Evolutionary conservation across 2,888 invertebrate genomes (phyloP), one percentile per base, ranked within the genome.

Genomic region (Miltochrista miniata): DNA sequence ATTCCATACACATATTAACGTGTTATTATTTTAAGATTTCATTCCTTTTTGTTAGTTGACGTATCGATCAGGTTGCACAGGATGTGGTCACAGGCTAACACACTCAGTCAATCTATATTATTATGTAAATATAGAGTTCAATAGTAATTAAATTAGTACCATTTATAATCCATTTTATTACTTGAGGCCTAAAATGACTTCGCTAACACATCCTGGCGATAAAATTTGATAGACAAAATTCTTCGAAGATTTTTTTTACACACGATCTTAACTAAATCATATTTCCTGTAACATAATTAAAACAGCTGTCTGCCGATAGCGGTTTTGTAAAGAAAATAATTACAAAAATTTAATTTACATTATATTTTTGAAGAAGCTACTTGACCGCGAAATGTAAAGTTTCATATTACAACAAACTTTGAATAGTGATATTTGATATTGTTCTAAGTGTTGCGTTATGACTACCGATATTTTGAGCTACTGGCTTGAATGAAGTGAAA

Each of bases 351-450:
- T 83, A 77, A 81, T 71, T 59, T 59, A 59, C 59, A 63, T 70
- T 59, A 70, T 50, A 64, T 67, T 61, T 64, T 65, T 66, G 73
- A 74, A 55, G 65, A 62, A 73, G 36, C 62, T 71, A 82, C 83
- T 90, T 90, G 90, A 90, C 90, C 90, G 81, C 76, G 67, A 80
- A 76, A 63, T 68, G 18, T 34, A 59, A 63, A 58, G 47, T 87
- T 83, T 89, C 81, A 37, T n/a, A 57, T 89, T 87, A 66, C 88
- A 51, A 40, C 14, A 60, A 74, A 74, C 70, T 76, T 79, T 84
- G 79, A 83, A 87, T 84, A 74, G 67, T 61, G 86, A 78, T 67
- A 88, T 78, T 51, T 56, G 82, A 88, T 84, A 85, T 61, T 62
- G 55, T 59, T 66, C 64, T 48, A 40, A 48, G 56, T 50, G 14